Conservation (phyloP, 2,888 invertebrate genomes). For the Chesias legatella region DNA sequence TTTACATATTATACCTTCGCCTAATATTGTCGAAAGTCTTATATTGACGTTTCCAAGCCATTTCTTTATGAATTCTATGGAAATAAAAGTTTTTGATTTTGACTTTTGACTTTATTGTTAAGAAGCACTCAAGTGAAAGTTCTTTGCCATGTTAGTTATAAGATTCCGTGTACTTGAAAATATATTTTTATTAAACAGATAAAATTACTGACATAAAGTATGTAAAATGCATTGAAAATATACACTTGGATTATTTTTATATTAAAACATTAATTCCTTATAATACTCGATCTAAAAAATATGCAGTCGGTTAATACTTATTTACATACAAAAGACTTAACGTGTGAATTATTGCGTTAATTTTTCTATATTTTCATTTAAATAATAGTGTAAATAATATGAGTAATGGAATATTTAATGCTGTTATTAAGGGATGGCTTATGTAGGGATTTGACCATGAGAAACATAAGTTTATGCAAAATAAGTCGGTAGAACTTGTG, state of each 20-base stretch:
- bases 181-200: too few relatives aligned
- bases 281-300: constrained; percentile 1
- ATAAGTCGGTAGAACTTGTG: too few relatives aligned
- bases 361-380: constrained; percentile 12
- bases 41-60: too few relatives aligned
- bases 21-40: too few relatives aligned
- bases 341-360: constrained; percentile 15
- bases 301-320: constrained; percentile 3
- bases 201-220: neutral
- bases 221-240: neutral
- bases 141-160: too few relatives aligned
- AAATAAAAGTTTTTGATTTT: too few relatives aligned
- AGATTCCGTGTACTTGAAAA: neutral
- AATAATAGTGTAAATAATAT: constrained; percentile 5
- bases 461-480: neutral
- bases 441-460: too few relatives aligned
- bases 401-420: constrained; percentile 4
- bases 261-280: constrained; percentile 6
- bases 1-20: too few relatives aligned
- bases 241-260: constrained; percentile 2
- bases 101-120: too few relatives aligned
- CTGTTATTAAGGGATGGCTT: constrained; percentile 7
- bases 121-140: too few relatives aligned
- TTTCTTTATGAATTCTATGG: too few relatives aligned
- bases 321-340: constrained; percentile 27